Base-by-base conservation (phyloP, 2,113 vertebrate genomes). In the Anarhynchus alexandrinus region DNA sequence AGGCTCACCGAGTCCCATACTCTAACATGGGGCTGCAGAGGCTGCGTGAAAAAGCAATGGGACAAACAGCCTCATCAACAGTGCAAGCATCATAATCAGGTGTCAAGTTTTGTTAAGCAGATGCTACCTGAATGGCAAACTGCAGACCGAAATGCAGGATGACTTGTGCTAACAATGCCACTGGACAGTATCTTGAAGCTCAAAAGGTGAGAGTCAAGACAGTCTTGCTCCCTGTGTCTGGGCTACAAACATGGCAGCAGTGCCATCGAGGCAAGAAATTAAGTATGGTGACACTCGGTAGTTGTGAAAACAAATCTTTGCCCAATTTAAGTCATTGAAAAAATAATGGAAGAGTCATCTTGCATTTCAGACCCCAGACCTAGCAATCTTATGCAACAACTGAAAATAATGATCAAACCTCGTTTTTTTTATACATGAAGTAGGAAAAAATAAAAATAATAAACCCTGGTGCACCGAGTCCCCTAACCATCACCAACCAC, bases 1-100 rank as follows among this genome's bases (percentile, higher is more conserved):
- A 99, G 98, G 96, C 98, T 99, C 94, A 99, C 99, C 10, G 99
- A 99, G 98, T 99, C 99, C 99, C 99, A 99, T 54, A 99, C 98
- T 84, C 99, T 98, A 15, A 99, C 99, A 61, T 99, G 99, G 80
- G 99, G 99, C 96, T 99, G 99, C 73, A 99, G 96, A 32, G 99
- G 98, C 99, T 99, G 97, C 1, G 21, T 32, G 93, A 81, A 81
- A 97, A 96, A 96, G 87, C 78, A 97, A 96, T 0, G 23, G 77
- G 54, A 94, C 66, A 90, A 52, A 78, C 30, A 38, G 30, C 7
- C 14, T 88, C 13, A 97, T 13, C n/a, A 29, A 40, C 61, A 9
- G 57, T 22, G 76, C 62, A 47, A 71, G 70, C 36, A 30, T 43
- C 6, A 3, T 0, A 10, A 1, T n/a, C 54, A 32, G 4, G 13